Evolutionary conservation across 1,140 invertebrate genomes (phyloP), one percentile per base, ranked within the genome.

Genomic region (Ptiloglossa arizonensis): DNA sequence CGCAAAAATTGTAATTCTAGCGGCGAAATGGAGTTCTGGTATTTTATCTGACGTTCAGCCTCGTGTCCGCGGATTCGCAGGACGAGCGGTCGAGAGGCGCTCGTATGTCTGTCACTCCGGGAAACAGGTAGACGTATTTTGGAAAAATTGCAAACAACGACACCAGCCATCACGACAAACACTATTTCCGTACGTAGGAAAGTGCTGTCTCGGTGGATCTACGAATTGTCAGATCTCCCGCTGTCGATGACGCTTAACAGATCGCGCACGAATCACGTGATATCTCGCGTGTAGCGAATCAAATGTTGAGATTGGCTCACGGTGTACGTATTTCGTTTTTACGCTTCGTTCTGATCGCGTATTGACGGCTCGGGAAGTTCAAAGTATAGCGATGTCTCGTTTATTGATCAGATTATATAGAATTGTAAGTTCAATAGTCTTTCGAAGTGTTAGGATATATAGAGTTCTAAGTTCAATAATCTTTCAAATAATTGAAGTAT

Each of bases 71-170:
- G 32, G 56, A 46, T 72, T 85, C 73, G 70, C 79, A 62, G 67
- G 46, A 76, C 38, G 59, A 82, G 52, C 54, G 68, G n/a, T 17
- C 17, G 29, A 46, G 41, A 62, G 44, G 44, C 54, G 59, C 48
- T 76, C 57, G 52, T 27, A 67, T 71, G 81, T 87, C 83, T 72
- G 78, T 87, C 76, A 81, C 44, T 46, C 35, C 38, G 52, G 54
- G 22, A 71, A 41, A 56, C 76, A 50, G 41, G 3, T 50, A 50
- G 54, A 15, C 52, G 24, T 41, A 22, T 41, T 44, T 35, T 69
- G 46, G 74, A 69, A 76, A 84, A 82, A 84, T 83, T 80, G 79
- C 73, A 76, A 86, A 84, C 82, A 83, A 82, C 74, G 77, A 70
- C 66, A 11, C 19, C 8, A 15, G 44, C 13, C 17, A 13, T 5